Percentiles rank a stretch among this genome's conserved stretches.
Conservation (phyloP, 2,113 vertebrate genomes). For the Eulacestoma nigropectus region DNA sequence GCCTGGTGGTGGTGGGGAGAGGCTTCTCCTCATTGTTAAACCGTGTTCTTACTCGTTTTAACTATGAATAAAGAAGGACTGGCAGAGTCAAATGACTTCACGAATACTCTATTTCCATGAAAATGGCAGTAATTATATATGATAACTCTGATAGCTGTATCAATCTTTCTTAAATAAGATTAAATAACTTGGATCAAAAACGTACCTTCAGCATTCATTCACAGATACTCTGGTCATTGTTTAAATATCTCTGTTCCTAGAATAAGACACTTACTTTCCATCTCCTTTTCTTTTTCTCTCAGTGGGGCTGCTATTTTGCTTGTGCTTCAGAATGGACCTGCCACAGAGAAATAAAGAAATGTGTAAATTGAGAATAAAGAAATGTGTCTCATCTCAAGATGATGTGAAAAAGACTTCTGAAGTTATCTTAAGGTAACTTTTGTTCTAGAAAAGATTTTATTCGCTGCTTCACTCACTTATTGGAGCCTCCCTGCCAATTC, state of each 20-base stretch:
- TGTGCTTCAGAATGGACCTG: background rate
- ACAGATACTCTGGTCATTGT: background rate
- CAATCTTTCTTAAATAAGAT: background rate
- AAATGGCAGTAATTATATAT: background rate
- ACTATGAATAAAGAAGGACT: background rate
- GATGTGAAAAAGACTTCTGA: background rate
- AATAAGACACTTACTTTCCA: background rate
- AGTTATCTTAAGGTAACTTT: background rate
- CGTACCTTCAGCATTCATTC: background rate
- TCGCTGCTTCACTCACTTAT: background rate
- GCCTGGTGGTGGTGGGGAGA: background rate
- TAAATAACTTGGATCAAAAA: background rate
- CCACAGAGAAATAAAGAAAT: constrained; percentile 14
- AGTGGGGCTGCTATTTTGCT: background rate
- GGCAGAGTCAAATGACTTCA: background rate
- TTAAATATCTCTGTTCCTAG: background rate
- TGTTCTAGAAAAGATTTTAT: background rate
- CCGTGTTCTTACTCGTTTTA: background rate
- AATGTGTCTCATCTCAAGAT: background rate
- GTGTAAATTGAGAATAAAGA: constrained; percentile 27
- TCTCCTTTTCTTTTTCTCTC: background rate
- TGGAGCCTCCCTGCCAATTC: background rate
- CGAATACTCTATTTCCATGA: background rate
- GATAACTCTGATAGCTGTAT: background rate
- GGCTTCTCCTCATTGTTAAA: background rate